Base-by-base conservation (phyloP, 2,797 vertebrate species). In the Gymnothorax reevesii region DNA sequence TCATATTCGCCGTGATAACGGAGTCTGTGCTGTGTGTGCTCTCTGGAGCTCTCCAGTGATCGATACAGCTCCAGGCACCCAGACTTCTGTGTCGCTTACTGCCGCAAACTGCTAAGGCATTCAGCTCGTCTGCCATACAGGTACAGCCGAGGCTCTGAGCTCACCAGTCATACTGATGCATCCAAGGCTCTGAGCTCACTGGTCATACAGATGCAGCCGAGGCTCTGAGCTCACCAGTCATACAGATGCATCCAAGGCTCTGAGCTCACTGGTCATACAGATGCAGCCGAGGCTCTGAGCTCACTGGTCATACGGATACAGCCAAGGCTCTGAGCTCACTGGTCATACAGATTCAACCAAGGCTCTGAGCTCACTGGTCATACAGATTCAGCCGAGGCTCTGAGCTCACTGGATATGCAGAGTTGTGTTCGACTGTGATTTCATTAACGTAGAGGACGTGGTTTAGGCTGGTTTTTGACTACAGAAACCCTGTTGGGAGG, bases 401-500 rank as follows among this genome's bases (percentile, higher is more conserved):
- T 42, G 33, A 42, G 33, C 33, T 42, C 33, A 42, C 33, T 42
- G 33, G 33, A 2, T 42, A 42, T 42, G 33, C 33, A 42, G 33
- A 42, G 33, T 42, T 42, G 49, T 22, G 75, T 22, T 79, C 75
- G 10, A 49, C 20, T 0, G 22, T 27, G 80, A 3, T 33, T 82
- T 0, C 27, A 27, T 25, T 2, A 57, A 17, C 9, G 2, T 10
- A 82, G 54, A 59, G 80, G 57, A 9, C 13, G 7, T 10, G 9
- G 20, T 7, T 17, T 54, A 5, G 33, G 57, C 59, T 9, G 25
- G 33, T 8, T 84, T 42, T 20, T 52, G 60, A 57, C 8, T 15
- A 33, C 79, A 52, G 42, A 59, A 33, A 27, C 64, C 77, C 85
- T 64, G 62, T n/a, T 27, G 85, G 27, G 80, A 42, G 33, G 85